A percentile compares a stretch with the other conserved stretches of the same genome.
Conservation (phyloP, 2,113 vertebrate genomes). For the Sylvietta virens region DNA sequence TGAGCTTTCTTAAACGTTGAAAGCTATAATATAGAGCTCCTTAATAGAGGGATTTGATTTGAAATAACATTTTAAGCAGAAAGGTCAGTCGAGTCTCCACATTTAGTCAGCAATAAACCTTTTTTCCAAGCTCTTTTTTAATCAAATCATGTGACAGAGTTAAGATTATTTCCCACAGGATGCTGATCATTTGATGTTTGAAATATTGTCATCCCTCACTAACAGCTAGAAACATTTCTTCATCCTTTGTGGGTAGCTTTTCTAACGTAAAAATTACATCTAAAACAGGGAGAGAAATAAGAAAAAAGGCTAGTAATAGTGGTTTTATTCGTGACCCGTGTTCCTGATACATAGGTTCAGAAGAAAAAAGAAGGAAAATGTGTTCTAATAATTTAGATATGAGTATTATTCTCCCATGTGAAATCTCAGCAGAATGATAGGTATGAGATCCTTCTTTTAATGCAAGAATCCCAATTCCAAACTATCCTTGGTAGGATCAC, state of each 20-base stretch:
- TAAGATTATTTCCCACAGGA: background rate
- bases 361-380: background rate
- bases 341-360: background rate
- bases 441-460: background rate
- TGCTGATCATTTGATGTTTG: background rate
- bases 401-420: background rate
- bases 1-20: background rate
- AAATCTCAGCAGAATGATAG: background rate
- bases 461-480: background rate
- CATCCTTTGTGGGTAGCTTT: background rate
- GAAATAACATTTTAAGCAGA: slow-evolving; percentile 19
- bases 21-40: background rate
- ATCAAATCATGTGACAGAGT: background rate
- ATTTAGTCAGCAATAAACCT: background rate
- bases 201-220: background rate
- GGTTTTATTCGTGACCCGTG: background rate
- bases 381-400: background rate
- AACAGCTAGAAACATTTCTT: background rate
- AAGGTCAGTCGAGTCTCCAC: background rate
- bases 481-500: background rate
- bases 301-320: background rate
- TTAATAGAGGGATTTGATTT: background rate
- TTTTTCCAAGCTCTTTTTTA: background rate
- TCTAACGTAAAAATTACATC: background rate
- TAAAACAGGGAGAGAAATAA: background rate